Evolutionary conservation across 2,888 invertebrate species (phyloP).

Genomic region (Nephrotoma flavescens): DNA sequence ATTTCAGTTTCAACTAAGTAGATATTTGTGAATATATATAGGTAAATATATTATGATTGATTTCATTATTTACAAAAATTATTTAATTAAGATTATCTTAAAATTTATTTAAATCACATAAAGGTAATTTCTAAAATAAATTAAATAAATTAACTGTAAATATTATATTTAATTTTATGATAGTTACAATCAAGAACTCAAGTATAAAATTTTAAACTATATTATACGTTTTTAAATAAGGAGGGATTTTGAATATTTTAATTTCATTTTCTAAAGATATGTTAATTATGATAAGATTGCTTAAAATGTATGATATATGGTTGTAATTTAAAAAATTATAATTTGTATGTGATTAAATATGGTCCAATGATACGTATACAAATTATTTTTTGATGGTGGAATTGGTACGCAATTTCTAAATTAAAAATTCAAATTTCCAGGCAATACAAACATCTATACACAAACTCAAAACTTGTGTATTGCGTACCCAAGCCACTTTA

Average conservation of each 20-base stretch:
- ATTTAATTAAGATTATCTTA: background rate
- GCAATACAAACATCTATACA: too few relatives aligned
- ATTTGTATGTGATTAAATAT: background rate
- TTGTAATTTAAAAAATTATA: background rate
- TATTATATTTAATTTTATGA: background rate
- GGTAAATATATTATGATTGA: background rate
- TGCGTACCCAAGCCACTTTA: background rate
- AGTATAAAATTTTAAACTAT: background rate
- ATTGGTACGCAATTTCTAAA: too few relatives aligned
- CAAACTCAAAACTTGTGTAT: background rate
- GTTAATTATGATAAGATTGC: background rate
- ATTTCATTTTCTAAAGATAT: background rate
- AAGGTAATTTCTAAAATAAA: background rate
- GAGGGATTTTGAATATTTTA: background rate
- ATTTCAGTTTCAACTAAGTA: background rate
- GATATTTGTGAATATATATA: background rate
- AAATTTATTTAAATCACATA: background rate
- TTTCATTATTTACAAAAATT: background rate
- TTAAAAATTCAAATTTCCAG: too few relatives aligned
- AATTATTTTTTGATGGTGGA: background rate
- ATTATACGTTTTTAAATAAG: background rate
- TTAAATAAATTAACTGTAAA: background rate
- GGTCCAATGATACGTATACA: background rate
- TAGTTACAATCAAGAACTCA: background rate
- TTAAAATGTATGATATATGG: background rate